phyloP scores from a whole-genome alignment of 2,888 invertebrate species.

The Fragum whitleyi region DNA sequence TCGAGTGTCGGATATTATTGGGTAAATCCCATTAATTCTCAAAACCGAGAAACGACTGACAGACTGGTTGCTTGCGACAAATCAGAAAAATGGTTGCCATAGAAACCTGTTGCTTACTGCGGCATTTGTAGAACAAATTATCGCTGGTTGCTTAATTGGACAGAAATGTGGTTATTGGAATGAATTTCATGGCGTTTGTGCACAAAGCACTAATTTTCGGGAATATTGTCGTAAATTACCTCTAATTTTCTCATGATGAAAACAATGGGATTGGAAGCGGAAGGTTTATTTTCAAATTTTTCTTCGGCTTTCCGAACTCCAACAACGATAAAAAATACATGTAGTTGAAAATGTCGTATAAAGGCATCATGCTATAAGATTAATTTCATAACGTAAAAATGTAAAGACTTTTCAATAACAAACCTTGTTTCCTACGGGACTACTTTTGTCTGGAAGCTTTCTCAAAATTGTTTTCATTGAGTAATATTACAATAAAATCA shows the following conservation, averaged over 20 bases:
- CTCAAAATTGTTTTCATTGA: no score
- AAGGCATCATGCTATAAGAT: no score
- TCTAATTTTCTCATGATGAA: not conserved
- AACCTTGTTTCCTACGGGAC: no score
- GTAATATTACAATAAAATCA: no score
- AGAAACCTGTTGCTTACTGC: conserved; percentile 31
- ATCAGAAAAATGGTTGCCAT: conserved; percentile 26
- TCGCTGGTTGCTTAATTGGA: conserved; percentile 2
- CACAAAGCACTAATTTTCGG: not conserved
- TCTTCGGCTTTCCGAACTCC: no score
- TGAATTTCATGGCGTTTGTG: not conserved
- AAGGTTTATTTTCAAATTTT: no score
- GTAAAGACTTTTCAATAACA: no score
- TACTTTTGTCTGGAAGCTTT: no score
- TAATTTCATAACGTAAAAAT: no score
- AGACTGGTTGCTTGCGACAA: conserved; percentile 20
- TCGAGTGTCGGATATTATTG: not conserved
- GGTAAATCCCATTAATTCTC: conserved; percentile 23
- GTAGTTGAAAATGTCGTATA: no score
- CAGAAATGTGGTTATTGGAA: not conserved
- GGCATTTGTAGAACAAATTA: conserved; percentile 12
- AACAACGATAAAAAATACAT: no score
- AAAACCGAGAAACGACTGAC: conserved; percentile 20
- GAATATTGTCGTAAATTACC: not conserved
- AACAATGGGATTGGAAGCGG: no score